phyloP scores from a whole-genome alignment of 2,888 invertebrate genomes.

The Protonemura montana region DNA sequence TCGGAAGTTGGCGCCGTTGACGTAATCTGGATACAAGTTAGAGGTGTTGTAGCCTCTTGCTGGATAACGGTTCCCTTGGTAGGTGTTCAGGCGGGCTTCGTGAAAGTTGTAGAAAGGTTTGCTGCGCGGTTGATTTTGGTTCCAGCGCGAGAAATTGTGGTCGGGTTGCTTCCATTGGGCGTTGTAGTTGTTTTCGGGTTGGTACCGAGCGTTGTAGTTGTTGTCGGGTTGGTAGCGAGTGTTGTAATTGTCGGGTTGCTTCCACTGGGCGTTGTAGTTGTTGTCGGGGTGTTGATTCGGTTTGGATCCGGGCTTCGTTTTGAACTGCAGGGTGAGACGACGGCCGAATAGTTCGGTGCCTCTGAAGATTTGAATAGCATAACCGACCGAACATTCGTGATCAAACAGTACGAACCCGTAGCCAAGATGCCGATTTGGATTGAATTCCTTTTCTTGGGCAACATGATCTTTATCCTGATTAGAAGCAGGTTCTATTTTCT shows the following conservation, averaged over 20 bases:
- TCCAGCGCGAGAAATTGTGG: background rate
- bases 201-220: background rate
- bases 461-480: background rate
- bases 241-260: background rate
- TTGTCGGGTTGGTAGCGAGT: background rate
- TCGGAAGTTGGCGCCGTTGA: background rate
- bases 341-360: constrained; percentile 31
- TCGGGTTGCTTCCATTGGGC: background rate
- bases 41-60: background rate
- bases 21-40: background rate
- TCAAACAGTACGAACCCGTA: constrained; percentile 16
- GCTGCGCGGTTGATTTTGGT: background rate
- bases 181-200: background rate
- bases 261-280: background rate
- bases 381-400: background rate
- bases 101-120: background rate
- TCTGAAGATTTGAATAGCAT: background rate
- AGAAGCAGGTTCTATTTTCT: background rate
- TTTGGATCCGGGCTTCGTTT: background rate
- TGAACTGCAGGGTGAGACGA: background rate
- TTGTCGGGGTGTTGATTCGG: background rate
- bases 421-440: background rate
- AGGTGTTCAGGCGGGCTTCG: background rate
- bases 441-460: background rate
- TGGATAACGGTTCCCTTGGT: background rate